A percentile compares a stretch with the other conserved stretches of the same genome.
Evolutionary conservation across 2,797 vertebrate genomes (phyloP).

Genomic region (Atherinosoma microstoma): DNA sequence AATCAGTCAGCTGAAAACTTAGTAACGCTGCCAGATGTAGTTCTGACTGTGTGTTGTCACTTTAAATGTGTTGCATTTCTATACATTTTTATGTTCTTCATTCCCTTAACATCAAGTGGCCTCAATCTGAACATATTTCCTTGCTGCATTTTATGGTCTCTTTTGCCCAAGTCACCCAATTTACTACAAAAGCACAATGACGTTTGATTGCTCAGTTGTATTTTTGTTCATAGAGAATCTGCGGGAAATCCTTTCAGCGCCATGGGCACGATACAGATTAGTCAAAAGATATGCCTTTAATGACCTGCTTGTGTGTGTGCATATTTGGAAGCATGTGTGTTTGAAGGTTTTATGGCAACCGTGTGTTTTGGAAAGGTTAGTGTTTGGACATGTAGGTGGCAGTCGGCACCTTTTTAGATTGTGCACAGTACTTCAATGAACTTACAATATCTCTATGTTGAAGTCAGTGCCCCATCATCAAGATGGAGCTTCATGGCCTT

Average conservation of each 20-base stretch:
- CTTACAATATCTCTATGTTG: conserved; percentile 45
- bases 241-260: conserved; percentile 33
- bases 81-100: not conserved
- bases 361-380: conserved; percentile 18
- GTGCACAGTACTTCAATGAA: conserved; percentile 63
- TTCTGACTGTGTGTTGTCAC: not conserved
- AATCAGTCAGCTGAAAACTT: too few species aligned
- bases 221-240: conserved; percentile 24
- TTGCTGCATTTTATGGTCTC: not conserved
- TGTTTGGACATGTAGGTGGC: not conserved
- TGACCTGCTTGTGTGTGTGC: conserved; percentile 30
- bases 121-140: conserved; percentile 4
- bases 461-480: conserved; percentile 46
- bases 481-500: conserved; percentile 71
- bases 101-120: conserved; percentile 2
- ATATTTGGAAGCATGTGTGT: conserved; percentile 1
- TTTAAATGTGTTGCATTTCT: conserved; percentile 5
- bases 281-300: conserved; percentile 57
- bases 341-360: conserved; percentile 25
- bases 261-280: conserved; percentile 28
- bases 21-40: too few species aligned
- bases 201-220: conserved; percentile 9
- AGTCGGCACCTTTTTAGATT: conserved; percentile 58
- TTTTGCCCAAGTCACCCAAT: conserved; percentile 21
- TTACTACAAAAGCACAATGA: conserved; percentile 68